These are phyloP conservation scores for Crotophaga sulcirostris DNA, from an alignment of 2,113 vertebrate genomes.

Conservation along the genomic window DNA sequence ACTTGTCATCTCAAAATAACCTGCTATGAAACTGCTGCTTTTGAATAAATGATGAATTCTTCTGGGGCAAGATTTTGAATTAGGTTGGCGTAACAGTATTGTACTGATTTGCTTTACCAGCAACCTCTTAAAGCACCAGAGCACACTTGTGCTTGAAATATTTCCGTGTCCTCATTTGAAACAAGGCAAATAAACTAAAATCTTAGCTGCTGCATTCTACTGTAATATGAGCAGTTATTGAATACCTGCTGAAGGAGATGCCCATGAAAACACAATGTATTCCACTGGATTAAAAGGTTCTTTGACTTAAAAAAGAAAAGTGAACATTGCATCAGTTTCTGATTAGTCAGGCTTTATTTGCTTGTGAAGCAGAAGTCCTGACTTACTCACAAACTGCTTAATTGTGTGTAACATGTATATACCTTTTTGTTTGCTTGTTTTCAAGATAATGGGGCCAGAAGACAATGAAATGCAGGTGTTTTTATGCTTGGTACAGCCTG, in stretches of 20 bases:
- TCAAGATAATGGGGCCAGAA: slow-evolving; percentile 1
- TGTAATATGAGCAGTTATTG: background rate
- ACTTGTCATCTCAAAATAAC: background rate
- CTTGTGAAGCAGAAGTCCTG: background rate
- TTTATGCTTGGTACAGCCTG: background rate
- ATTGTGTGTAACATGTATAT: background rate
- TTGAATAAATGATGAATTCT: slow-evolving; percentile 18
- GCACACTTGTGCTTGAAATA: background rate
- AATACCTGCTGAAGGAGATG: background rate
- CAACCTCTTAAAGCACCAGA: slow-evolving; percentile 5
- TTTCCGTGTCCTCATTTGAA: background rate
- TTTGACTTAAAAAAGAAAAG: background rate
- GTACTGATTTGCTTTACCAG: slow-evolving; percentile 5
- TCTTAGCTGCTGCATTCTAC: background rate
- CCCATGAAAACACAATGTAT: background rate
- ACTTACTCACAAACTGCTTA: background rate
- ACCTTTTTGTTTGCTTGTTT: background rate
- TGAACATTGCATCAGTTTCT: background rate
- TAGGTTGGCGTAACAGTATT: background rate
- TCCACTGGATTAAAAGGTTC: background rate
- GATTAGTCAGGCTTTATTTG: background rate
- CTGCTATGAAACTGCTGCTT: background rate
- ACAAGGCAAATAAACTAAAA: background rate
- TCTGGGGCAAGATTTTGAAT: background rate
- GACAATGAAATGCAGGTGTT: background rate